Percentiles rank a stretch among this genome's conserved stretches.
Evolutionary conservation across 2,888 invertebrate species (phyloP).

Genomic region (Timandra comae): DNA sequence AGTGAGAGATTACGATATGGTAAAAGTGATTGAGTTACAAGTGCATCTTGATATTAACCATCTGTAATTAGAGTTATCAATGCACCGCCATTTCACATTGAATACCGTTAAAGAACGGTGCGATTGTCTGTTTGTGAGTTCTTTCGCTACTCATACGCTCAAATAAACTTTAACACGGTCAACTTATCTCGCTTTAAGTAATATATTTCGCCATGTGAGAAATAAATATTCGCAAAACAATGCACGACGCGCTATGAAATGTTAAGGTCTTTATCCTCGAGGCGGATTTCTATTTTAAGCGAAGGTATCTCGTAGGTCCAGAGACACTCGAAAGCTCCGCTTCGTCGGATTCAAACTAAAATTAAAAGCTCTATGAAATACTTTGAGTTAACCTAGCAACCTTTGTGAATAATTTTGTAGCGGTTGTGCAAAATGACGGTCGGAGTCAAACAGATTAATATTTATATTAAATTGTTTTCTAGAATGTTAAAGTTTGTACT

Average conservation of each 20-base stretch:
- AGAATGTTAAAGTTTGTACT: slow-evolving; percentile 19
- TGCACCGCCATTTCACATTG: slow-evolving; percentile 27
- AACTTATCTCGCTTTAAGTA: slow-evolving; percentile 33
- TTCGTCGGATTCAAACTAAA: slow-evolving; percentile 38
- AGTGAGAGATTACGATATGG: slow-evolving; percentile 19
- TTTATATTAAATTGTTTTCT: slow-evolving; percentile 12
- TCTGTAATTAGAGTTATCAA: slow-evolving; percentile 34
- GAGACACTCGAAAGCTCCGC: slow-evolving; percentile 32
- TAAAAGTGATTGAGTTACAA: slow-evolving; percentile 44
- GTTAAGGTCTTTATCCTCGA: slow-evolving; percentile 37
- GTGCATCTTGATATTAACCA: slow-evolving; percentile 40
- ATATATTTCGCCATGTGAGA: slow-evolving; percentile 26
- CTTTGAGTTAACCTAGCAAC: slow-evolving; percentile 32
- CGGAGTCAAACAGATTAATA: slow-evolving; percentile 20
- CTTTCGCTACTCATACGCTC: slow-evolving; percentile 38
- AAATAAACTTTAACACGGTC: slow-evolving; percentile 53
- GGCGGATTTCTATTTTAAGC: slow-evolving; percentile 49
- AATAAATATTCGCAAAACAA: slow-evolving; percentile 29
- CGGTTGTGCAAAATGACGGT: slow-evolving; percentile 16
- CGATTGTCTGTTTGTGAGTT: slow-evolving; percentile 36
- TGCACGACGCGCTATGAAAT: slow-evolving; percentile 36
- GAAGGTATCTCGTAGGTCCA: slow-evolving; percentile 43
- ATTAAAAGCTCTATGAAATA: slow-evolving; percentile 48
- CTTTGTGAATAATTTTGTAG: slow-evolving; percentile 28
- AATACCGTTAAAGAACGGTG: slow-evolving; percentile 39